phyloP scores from a whole-genome alignment of 1,140 invertebrate species.

The Sitodiplosis mosellana region DNA sequence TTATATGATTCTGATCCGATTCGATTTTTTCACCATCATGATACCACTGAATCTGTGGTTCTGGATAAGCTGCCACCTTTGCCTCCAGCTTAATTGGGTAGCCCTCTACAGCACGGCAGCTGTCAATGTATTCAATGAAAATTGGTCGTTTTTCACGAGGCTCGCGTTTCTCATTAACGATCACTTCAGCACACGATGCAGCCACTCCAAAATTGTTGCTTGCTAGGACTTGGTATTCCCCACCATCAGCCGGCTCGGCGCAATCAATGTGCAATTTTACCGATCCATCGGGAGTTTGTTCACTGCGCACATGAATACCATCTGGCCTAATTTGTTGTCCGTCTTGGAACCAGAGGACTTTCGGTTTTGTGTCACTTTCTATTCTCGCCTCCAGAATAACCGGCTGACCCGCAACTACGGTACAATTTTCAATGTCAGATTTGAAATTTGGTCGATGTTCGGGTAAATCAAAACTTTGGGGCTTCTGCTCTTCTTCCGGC shows the following conservation, averaged over 20 bases:
- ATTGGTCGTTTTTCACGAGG: not conserved
- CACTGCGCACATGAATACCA: conserved; percentile 42
- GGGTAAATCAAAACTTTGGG: too few relatives aligned
- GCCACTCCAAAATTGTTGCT: not conserved
- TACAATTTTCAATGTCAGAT: conserved; percentile 38
- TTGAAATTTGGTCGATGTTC: conserved; percentile 39
- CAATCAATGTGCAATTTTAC: conserved; percentile 40
- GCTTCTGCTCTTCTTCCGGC: not conserved
- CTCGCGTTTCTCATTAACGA: too few relatives aligned
- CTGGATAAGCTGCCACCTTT: conserved; percentile 71
- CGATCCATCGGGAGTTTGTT: conserved; percentile 35
- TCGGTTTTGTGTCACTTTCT: conserved; percentile 56
- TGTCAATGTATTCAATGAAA: not conserved
- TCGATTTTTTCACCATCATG: conserved; percentile 71
- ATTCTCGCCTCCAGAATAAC: conserved; percentile 56
- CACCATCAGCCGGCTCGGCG: conserved; percentile 40
- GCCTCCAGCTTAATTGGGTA: conserved; percentile 55
- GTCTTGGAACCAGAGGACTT: conserved; percentile 66
- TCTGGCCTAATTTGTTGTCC: conserved; percentile 64
- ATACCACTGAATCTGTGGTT: conserved; percentile 75
- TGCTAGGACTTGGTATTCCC: conserved; percentile 32
- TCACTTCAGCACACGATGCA: too few relatives aligned
- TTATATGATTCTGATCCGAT: conserved; percentile 51
- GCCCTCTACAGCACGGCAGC: conserved; percentile 45
- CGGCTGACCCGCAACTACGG: conserved; percentile 55